phyloP scores from a whole-genome alignment of 2,888 invertebrate genomes.

The Hydrotaea cyrtoneurina region DNA sequence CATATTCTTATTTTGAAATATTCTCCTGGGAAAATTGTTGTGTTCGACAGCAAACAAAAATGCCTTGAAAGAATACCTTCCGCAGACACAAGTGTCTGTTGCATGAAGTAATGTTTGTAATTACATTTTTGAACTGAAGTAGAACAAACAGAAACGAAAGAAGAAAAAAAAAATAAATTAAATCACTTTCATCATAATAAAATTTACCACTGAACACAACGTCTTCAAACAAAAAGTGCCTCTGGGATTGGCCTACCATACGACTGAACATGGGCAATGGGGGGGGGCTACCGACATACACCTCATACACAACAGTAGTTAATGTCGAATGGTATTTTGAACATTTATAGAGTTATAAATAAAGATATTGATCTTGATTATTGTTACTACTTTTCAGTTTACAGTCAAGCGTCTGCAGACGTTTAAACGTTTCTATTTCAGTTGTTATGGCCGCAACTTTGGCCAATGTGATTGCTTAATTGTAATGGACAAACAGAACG shows the following conservation, averaged over 20 bases:
- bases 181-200: conserved; percentile 31
- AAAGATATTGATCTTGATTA: conserved; percentile 68
- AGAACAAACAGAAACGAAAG: no score
- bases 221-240: background rate
- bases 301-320: conserved; percentile 61
- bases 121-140: background rate
- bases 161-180: conserved; percentile 3
- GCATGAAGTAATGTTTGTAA: background rate
- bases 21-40: conserved; percentile 62
- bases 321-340: conserved; percentile 63
- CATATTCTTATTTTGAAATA: conserved; percentile 7
- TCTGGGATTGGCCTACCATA: background rate
- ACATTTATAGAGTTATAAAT: conserved; percentile 68
- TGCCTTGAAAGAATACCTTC: background rate
- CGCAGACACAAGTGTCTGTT: background rate
- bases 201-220: background rate
- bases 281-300: background rate
- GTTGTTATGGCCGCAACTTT: background rate
- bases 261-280: background rate
- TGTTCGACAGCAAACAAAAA: background rate
- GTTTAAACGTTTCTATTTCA: background rate
- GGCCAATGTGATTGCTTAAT: conserved; percentile 37
- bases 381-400: conserved; percentile 34
- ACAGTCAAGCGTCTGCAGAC: background rate
- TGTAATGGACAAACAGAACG: background rate